Conservation (phyloP, 2,113 vertebrate species). For the Platichthys flesus region DNA sequence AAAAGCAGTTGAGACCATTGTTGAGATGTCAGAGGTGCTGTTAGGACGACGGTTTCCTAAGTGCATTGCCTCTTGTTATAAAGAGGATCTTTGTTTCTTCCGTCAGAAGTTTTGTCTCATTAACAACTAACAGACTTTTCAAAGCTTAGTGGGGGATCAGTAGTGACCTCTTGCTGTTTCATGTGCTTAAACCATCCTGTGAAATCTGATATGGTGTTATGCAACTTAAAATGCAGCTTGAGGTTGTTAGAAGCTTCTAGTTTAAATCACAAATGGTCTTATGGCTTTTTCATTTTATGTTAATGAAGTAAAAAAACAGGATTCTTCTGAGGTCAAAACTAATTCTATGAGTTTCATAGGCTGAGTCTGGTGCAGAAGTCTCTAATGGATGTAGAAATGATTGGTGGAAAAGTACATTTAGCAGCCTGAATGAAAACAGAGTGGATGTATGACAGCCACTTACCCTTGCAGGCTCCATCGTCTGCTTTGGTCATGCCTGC, state of each 20-base stretch:
- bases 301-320: neutral
- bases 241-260: neutral
- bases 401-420: neutral
- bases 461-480: slow-evolving; percentile 79
- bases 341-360: neutral
- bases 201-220: slow-evolving; percentile 22
- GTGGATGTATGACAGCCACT: slow-evolving; percentile 36
- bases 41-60: neutral
- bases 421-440: neutral
- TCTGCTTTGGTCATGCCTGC: slow-evolving; percentile 79
- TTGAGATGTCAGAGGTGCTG: too few relatives aligned
- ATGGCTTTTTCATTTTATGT: neutral
- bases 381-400: neutral
- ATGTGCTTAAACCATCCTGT: slow-evolving; percentile 27
- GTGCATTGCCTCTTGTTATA: neutral
- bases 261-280: neutral
- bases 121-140: neutral
- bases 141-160: neutral
- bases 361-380: neutral
- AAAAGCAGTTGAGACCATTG: neutral
- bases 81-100: neutral
- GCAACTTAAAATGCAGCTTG: neutral
- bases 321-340: too few relatives aligned
- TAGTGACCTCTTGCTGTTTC: neutral
- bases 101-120: neutral